Percentiles rank a stretch among this genome's conserved stretches.
phyloP scores from a whole-genome alignment of 2,113 vertebrate species.

The Ciconia boyciana region DNA sequence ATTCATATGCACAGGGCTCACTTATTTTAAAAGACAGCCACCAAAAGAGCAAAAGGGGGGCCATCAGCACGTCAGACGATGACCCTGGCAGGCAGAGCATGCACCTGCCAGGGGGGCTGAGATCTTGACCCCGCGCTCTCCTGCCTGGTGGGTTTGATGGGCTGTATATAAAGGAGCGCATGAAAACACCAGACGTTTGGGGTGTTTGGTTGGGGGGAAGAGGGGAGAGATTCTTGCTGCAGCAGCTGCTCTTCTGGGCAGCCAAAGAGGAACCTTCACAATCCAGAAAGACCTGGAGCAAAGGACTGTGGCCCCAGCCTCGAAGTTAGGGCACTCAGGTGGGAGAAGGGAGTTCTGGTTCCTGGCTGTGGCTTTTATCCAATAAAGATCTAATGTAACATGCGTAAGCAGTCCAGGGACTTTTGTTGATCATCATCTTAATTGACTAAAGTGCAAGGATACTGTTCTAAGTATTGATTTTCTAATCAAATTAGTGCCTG shows the following conservation, averaged over 20 bases:
- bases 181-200: not conserved
- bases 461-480: conserved; percentile 35
- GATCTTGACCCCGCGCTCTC: not conserved
- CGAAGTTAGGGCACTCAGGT: not conserved
- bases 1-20: rapidly evolving
- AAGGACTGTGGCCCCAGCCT: not conserved
- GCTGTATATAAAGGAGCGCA: not conserved
- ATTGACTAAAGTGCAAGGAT: conserved; percentile 30
- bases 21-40: not conserved
- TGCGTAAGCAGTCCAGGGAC: not conserved
- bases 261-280: not conserved
- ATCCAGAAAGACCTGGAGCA: not conserved
- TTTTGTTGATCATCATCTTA: conserved; percentile 24
- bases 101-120: not conserved
- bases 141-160: not conserved
- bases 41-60: rapidly evolving
- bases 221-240: not conserved
- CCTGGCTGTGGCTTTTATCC: not conserved
- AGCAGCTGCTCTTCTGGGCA: rapidly evolving
- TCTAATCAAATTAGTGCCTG: conserved; percentile 27
- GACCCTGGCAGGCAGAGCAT: not conserved
- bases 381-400: not conserved
- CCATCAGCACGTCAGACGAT: not conserved
- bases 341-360: not conserved
- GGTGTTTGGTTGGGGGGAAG: rapidly evolving